Evolutionary conservation across 2,797 vertebrate species (phyloP).

Genomic region (Pseudomugil tenellus): DNA sequence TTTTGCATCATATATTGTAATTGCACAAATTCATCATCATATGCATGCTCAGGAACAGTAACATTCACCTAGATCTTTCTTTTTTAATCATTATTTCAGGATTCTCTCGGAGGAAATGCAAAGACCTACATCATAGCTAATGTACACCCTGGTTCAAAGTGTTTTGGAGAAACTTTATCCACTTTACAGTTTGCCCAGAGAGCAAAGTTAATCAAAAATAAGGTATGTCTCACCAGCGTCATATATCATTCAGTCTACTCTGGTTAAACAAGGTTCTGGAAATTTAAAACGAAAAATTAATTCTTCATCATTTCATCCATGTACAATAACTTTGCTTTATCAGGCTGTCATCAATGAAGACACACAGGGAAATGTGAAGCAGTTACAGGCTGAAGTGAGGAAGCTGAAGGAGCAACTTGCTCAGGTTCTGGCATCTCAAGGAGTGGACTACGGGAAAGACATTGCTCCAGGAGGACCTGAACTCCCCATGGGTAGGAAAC

Average conservation of each 20-base stretch:
- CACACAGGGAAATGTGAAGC: constrained; percentile 93
- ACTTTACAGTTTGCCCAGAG: constrained; percentile 96
- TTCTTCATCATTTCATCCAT: background rate
- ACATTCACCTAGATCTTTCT: background rate
- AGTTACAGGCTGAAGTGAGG: constrained; percentile 93
- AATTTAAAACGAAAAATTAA: constrained; percentile 1
- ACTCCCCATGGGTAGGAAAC: constrained; percentile 59
- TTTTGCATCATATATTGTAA: background rate
- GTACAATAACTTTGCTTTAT: constrained; percentile 30
- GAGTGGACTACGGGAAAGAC: constrained; percentile 51
- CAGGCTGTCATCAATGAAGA: constrained; percentile 96
- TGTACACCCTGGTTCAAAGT: constrained; percentile 94
- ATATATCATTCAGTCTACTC: background rate
- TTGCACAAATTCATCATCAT: background rate
- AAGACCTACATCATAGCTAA: constrained; percentile 97
- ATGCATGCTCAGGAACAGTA: background rate
- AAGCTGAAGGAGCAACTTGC: constrained; percentile 93
- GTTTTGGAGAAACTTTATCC: constrained; percentile 95
- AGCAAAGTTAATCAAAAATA: constrained; percentile 98
- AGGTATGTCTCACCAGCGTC: constrained; percentile 76
- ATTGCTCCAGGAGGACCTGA: constrained; percentile 69
- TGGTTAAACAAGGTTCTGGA: background rate
- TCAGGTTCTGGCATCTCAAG: constrained; percentile 65
- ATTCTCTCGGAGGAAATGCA: constrained; percentile 97
- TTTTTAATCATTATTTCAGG: constrained; percentile 78